Evolutionary conservation across 2,113 vertebrate genomes (phyloP).

Genomic region (Corythornis vintsioides): DNA sequence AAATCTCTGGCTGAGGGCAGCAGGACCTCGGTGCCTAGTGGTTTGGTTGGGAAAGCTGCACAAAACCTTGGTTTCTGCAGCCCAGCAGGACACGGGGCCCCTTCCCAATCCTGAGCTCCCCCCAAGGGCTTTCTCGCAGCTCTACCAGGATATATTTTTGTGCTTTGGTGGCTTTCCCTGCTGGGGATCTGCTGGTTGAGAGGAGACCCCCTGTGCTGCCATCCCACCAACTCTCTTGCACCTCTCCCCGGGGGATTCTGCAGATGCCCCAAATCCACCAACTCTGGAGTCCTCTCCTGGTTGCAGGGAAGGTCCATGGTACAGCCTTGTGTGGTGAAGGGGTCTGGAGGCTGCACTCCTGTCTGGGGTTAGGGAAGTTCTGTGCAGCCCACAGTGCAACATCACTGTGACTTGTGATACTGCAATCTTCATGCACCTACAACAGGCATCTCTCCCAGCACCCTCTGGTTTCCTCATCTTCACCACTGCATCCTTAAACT

Average conservation of each 20-base stretch:
- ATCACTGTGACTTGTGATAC: fast-evolving
- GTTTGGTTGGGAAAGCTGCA: background rate
- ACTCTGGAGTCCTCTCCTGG: background rate
- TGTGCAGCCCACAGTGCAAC: too few relatives aligned
- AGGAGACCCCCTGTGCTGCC: background rate
- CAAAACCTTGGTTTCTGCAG: background rate
- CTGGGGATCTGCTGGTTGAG: fast-evolving
- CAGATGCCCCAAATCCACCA: background rate
- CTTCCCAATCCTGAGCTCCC: background rate
- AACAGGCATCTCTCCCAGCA: fast-evolving
- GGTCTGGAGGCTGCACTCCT: background rate
- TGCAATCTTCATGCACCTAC: background rate
- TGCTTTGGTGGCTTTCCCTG: background rate
- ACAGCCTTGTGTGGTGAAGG: fast-evolving
- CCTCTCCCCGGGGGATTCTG: fast-evolving
- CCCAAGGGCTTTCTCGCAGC: background rate
- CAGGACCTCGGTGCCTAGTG: fast-evolving
- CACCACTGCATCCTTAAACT: background rate
- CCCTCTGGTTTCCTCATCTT: background rate
- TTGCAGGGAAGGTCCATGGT: background rate
- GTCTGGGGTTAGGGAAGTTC: background rate
- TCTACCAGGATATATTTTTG: background rate
- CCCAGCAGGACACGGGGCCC: background rate
- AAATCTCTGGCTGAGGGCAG: background rate
- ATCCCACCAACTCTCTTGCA: fast-evolving